These are phyloP conservation scores for Lasaia peninsularis DNA, from an alignment of 1,140 invertebrate genomes.

Conservation along the genomic window DNA sequence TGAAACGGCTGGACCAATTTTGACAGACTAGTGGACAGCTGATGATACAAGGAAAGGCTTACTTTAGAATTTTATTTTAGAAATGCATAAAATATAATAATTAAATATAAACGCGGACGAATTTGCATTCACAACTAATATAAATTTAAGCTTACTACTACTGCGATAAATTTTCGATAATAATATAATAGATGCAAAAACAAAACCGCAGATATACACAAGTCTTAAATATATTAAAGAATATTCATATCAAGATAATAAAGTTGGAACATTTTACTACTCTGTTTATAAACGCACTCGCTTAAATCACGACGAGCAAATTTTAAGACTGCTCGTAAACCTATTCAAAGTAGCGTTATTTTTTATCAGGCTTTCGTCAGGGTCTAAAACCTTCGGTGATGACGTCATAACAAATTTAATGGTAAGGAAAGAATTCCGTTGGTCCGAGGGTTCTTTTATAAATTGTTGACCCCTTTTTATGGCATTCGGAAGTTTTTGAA, in stretches of 20 bases:
- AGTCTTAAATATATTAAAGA: neutral
- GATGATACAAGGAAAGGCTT: too few species aligned
- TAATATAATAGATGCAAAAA: neutral
- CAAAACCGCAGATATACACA: neutral
- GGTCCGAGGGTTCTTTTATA: constrained; percentile 32
- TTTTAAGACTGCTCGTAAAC: constrained; percentile 29
- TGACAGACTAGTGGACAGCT: too few species aligned
- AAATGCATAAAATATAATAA: too few species aligned
- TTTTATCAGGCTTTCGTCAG: constrained; percentile 31
- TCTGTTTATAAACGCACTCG: constrained; percentile 13
- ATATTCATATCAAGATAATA: constrained; percentile 1
- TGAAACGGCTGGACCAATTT: too few species aligned
- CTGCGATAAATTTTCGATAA: too few species aligned
- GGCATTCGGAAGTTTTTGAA: constrained; percentile 23
- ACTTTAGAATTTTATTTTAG: too few species aligned
- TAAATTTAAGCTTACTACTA: too few species aligned
- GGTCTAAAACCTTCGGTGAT: constrained; percentile 32
- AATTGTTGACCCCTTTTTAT: constrained; percentile 51
- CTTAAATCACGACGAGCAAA: constrained; percentile 19
- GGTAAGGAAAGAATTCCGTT: constrained; percentile 29
- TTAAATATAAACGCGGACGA: too few species aligned
- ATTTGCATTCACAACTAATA: too few species aligned
- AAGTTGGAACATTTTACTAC: constrained; percentile 6
- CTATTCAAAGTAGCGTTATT: constrained; percentile 29
- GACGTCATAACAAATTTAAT: constrained; percentile 35